These are phyloP conservation scores for Microtus oregoni DNA, from an alignment of 2,113 vertebrate species.

Conservation along the genomic window DNA sequence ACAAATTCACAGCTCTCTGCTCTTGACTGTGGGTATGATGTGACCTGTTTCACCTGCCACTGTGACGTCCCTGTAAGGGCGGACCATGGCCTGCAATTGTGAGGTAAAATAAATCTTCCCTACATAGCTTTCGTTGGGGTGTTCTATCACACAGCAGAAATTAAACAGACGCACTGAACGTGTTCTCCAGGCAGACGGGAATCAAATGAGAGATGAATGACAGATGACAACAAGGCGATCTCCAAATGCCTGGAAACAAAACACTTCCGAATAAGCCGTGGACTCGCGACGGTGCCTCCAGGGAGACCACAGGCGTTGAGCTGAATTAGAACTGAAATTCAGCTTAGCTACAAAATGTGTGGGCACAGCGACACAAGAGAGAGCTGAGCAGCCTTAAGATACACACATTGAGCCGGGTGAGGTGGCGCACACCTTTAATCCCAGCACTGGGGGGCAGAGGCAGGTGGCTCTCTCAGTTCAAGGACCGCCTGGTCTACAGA, in stretches of 20 bases:
- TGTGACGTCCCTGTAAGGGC: background rate
- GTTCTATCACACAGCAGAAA: background rate
- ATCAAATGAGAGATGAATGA: background rate
- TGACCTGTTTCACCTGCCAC: background rate
- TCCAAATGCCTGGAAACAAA: background rate
- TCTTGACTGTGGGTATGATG: no score
- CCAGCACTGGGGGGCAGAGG: background rate
- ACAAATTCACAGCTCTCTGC: background rate
- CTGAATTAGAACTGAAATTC: background rate
- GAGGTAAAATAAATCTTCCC: background rate
- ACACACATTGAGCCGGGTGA: background rate
- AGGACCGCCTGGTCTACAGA: background rate
- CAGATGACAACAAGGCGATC: background rate
- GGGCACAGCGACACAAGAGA: no score
- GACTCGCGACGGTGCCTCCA: background rate
- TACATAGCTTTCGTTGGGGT: background rate
- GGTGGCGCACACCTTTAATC: background rate
- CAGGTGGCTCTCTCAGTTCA: background rate
- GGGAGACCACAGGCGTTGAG: background rate
- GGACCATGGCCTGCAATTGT: background rate
- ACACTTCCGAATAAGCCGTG: no score
- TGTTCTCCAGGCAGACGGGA: background rate
- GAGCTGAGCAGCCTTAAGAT: background rate
- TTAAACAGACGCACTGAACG: background rate
- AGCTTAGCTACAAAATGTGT: fast-evolving